phyloP scores from a whole-genome alignment of 23 tunicate species.

The Styela clava region DNA sequence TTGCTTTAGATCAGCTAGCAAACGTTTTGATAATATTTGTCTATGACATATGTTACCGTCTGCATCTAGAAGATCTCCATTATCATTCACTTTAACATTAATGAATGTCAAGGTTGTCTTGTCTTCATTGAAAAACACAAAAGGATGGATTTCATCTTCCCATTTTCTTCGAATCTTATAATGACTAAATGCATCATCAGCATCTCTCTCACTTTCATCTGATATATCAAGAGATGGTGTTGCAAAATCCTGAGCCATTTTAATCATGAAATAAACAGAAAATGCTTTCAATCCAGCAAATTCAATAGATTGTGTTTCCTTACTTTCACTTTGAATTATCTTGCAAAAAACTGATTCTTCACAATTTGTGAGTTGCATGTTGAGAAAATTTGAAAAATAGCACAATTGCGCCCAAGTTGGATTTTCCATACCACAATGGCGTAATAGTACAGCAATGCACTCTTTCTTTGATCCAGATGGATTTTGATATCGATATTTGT shows the following conservation, averaged over 20 bases:
- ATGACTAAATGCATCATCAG: neutral
- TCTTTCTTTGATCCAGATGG: conserved; percentile 32
- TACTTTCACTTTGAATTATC: conserved; percentile 11
- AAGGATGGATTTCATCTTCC: conserved; percentile 60
- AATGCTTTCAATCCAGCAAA: conserved; percentile 66
- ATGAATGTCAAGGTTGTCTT: conserved; percentile 45
- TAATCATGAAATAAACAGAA: conserved; percentile 65
- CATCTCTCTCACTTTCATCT: conserved; percentile 10
- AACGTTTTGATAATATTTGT: conserved; percentile 6
- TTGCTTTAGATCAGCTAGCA: conserved; percentile 26
- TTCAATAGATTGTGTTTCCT: neutral
- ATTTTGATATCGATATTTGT: conserved; percentile 22
- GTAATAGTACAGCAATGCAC: conserved; percentile 36
- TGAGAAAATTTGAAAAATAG: conserved; percentile 65
- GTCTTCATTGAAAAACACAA: conserved; percentile 55
- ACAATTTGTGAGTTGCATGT: conserved; percentile 49
- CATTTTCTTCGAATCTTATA: conserved; percentile 43
- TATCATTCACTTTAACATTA: conserved; percentile 21
- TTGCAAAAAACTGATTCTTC: conserved; percentile 61
- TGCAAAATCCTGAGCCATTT: conserved; percentile 82
- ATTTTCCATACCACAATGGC: conserved; percentile 33
- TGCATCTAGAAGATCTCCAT: conserved; percentile 27
- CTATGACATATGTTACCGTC: conserved; percentile 10
- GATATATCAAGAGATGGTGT: conserved; percentile 46
- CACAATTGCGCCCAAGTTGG: conserved; percentile 64